Conservation (phyloP, 2,797 vertebrate genomes). For the Fratercula arctica region DNA sequence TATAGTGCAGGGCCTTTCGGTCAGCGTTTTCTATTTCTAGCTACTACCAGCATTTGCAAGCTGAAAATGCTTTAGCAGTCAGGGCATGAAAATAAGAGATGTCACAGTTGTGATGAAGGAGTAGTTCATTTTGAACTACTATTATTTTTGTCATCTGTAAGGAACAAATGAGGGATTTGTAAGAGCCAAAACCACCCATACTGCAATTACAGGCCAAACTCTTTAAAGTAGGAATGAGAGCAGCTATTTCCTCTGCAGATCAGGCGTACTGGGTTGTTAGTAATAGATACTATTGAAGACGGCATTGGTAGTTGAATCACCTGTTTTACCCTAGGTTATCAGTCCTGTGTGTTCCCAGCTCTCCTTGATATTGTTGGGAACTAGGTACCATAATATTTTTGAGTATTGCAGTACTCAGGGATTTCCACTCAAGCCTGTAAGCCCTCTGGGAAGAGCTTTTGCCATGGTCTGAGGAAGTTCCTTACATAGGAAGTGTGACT, state of each 20-base stretch:
- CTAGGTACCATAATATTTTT: background rate
- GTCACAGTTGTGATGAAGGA: background rate
- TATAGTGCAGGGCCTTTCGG: background rate
- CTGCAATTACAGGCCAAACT: background rate
- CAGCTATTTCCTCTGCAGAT: background rate
- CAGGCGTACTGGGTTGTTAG: background rate
- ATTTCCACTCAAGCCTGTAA: background rate
- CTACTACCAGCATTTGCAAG: background rate
- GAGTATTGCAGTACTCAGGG: background rate
- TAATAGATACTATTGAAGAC: background rate
- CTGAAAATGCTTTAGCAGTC: background rate
- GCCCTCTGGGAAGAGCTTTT: background rate
- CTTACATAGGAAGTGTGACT: background rate
- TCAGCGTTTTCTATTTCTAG: constrained; percentile 20
- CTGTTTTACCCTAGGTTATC: background rate
- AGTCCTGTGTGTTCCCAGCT: background rate
- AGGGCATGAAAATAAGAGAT: background rate
- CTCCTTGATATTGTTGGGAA: background rate
- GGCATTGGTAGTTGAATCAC: background rate
- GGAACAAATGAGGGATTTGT: background rate
- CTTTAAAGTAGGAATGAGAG: background rate
- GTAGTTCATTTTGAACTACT: background rate
- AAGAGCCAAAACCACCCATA: background rate
- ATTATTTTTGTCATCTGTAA: background rate
- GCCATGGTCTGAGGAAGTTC: background rate